Percentiles rank a stretch among this genome's conserved stretches.
Conservation (phyloP, 2,113 vertebrate species). For the Oncorhynchus kisutch region DNA sequence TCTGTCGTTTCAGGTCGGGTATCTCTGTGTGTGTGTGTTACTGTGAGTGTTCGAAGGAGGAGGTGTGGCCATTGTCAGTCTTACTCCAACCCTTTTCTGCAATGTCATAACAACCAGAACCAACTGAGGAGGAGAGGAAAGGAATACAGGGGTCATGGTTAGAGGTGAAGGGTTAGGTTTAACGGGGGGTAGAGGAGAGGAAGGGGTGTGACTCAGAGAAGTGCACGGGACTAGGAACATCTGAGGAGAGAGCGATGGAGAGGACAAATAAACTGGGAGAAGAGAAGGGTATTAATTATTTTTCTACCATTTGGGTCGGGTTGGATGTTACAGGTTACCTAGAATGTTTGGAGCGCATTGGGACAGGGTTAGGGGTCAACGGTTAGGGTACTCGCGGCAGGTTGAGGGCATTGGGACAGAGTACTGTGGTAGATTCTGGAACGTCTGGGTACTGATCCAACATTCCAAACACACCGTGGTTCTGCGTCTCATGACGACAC, state of each 20-base stretch:
- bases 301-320: neutral
- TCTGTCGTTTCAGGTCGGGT: neutral
- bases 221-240: slow-evolving; percentile 7
- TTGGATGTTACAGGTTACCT: neutral
- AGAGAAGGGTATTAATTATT: too few relatives aligned
- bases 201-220: slow-evolving; percentile 24
- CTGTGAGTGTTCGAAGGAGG: slow-evolving; percentile 41
- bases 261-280: neutral
- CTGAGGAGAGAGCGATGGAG: slow-evolving; percentile 31
- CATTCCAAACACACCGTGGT: slow-evolving; percentile 67
- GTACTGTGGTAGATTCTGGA: slow-evolving; percentile 69
- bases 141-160: too few relatives aligned
- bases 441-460: slow-evolving; percentile 38
- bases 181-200: slow-evolving; percentile 51
- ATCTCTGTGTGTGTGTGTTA: neutral
- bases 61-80: slow-evolving; percentile 49
- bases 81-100: slow-evolving; percentile 40
- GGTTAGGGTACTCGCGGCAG: slow-evolving; percentile 37
- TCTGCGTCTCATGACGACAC: slow-evolving; percentile 52
- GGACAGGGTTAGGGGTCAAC: neutral
- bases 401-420: slow-evolving; percentile 55
- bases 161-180: too few relatives aligned
- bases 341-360: neutral
- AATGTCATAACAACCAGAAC: slow-evolving; percentile 67
- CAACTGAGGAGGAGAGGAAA: slow-evolving; percentile 42